A percentile compares a stretch with the other conserved stretches of the same genome.
phyloP scores from a whole-genome alignment of 2,113 vertebrate genomes.

The Tenrec ecaudatus region DNA sequence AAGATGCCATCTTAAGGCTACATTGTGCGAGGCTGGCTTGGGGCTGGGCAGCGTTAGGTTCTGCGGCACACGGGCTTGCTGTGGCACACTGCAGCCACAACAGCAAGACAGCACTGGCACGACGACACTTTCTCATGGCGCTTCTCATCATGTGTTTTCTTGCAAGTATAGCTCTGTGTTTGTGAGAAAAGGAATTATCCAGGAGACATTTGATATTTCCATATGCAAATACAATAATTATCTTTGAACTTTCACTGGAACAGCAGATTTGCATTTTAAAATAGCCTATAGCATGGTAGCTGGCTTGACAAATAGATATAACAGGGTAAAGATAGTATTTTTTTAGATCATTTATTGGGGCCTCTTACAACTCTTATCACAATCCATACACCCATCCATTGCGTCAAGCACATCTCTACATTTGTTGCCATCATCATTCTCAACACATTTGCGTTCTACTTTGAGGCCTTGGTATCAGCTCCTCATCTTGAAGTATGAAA shows the following conservation, averaged over 20 bases:
- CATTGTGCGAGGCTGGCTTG: neutral
- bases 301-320: neutral
- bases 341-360: neutral
- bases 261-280: slow-evolving; percentile 14
- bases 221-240: slow-evolving; percentile 22
- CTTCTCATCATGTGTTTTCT: neutral
- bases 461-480: too few species aligned
- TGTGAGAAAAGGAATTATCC: neutral
- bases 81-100: too few species aligned
- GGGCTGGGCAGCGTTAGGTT: too few species aligned
- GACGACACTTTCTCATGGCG: too few species aligned
- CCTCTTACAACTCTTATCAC: too few species aligned
- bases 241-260: slow-evolving; percentile 25
- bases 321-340: slow-evolving; percentile 10
- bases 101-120: too few species aligned
- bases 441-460: too few species aligned
- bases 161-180: slow-evolving; percentile 9
- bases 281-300: neutral
- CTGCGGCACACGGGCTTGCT: too few species aligned
- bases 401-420: too few species aligned
- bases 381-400: too few species aligned
- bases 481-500: neutral
- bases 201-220: neutral
- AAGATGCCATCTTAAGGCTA: slow-evolving; percentile 3
- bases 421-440: too few species aligned